These are phyloP conservation scores for Caretta caretta DNA, from an alignment of 2,113 vertebrate species.

Conservation along the genomic window DNA sequence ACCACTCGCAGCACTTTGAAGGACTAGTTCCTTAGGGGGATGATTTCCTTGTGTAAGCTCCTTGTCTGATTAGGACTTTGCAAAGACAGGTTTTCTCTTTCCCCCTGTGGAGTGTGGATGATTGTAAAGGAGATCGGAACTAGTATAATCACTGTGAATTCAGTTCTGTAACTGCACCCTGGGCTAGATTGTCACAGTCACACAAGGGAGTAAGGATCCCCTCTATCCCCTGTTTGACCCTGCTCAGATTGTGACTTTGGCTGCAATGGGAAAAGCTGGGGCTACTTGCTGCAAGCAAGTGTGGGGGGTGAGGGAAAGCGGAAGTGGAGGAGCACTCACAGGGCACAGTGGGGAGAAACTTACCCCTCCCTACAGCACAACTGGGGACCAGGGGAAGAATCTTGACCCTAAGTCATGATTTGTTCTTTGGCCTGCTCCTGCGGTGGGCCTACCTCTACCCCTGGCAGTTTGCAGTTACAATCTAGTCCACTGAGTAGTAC, in stretches of 20 bases:
- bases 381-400: background rate
- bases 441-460: too few relatives aligned
- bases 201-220: rapidly evolving
- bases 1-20: background rate
- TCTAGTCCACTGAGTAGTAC: too few relatives aligned
- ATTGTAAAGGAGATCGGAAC: background rate
- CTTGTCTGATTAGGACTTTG: background rate
- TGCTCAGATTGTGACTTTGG: background rate
- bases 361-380: background rate
- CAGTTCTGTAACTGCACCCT: background rate
- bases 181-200: background rate
- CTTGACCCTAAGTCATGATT: background rate
- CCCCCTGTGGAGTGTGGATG: rapidly evolving
- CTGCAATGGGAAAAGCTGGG: background rate
- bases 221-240: background rate
- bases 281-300: background rate
- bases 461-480: too few relatives aligned
- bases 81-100: background rate
- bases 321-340: background rate
- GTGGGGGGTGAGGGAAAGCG: background rate
- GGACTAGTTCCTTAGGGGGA: background rate
- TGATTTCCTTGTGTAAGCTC: background rate
- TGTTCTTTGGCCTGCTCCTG: background rate
- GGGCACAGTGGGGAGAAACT: background rate
- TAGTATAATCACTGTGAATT: background rate